These are phyloP conservation scores for Mobula hypostoma DNA, from an alignment of 2,113 vertebrate genomes.

Conservation along the genomic window DNA sequence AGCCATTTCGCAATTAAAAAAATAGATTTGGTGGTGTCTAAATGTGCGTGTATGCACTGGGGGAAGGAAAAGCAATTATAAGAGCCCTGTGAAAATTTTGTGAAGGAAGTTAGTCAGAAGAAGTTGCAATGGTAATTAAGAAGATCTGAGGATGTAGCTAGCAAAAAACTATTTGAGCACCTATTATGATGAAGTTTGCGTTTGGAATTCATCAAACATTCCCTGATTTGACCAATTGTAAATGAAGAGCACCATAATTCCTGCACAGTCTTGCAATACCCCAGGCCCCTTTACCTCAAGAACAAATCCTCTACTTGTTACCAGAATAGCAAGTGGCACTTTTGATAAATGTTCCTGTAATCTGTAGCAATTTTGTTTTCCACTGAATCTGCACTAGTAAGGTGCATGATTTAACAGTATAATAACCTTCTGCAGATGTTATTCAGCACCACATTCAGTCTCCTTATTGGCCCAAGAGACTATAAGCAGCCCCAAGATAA, in stretches of 20 bases:
- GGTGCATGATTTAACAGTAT: background rate
- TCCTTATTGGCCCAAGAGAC: background rate
- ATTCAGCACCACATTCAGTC: background rate
- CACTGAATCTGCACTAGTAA: background rate
- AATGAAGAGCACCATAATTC: background rate
- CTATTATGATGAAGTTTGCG: background rate
- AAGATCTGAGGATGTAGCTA: too few species aligned
- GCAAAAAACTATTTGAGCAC: too few species aligned
- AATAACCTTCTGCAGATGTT: background rate
- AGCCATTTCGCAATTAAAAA: background rate
- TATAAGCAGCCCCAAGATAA: background rate
- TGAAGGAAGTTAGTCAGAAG: too few species aligned
- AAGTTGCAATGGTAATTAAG: too few species aligned
- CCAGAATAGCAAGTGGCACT: background rate
- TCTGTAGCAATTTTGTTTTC: background rate
- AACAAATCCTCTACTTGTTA: background rate
- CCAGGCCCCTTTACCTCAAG: background rate
- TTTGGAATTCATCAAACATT: background rate
- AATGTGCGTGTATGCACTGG: too few species aligned
- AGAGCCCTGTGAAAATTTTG: too few species aligned
- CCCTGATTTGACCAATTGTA: background rate
- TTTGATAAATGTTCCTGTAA: background rate
- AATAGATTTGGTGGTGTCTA: background rate
- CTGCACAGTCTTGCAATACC: background rate
- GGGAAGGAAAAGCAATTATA: too few species aligned